These are phyloP conservation scores for Drosophila micromelanica DNA, from an alignment of 1,140 invertebrate genomes.

Conservation along the genomic window DNA sequence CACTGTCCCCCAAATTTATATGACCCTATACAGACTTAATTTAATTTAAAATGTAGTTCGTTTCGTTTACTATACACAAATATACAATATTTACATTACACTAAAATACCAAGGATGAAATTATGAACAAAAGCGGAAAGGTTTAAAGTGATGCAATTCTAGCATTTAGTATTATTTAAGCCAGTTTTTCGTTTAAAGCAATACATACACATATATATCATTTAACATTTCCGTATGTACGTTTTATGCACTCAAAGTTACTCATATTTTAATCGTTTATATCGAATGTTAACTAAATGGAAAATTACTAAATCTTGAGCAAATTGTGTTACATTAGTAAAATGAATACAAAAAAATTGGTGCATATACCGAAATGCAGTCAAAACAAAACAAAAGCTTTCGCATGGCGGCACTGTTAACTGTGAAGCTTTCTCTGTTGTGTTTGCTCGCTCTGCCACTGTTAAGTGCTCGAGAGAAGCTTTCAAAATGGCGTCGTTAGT, in stretches of 20 bases:
- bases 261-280: slow-evolving; percentile 45
- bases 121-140: slow-evolving; percentile 47
- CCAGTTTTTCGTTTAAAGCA: slow-evolving; percentile 41
- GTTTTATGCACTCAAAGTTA: slow-evolving; percentile 21
- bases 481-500: slow-evolving; percentile 53
- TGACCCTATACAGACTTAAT: slow-evolving; percentile 78
- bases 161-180: slow-evolving; percentile 59
- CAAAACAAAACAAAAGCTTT: slow-evolving; percentile 38
- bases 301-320: slow-evolving; percentile 69
- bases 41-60: slow-evolving; percentile 80
- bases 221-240: slow-evolving; percentile 1
- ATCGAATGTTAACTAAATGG: slow-evolving; percentile 36
- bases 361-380: slow-evolving; percentile 41
- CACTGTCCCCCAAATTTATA: slow-evolving; percentile 42
- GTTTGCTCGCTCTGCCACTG: not conserved
- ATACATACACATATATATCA: slow-evolving; percentile 7
- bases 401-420: slow-evolving; percentile 40
- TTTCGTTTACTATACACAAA: slow-evolving; percentile 72
- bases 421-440: slow-evolving; percentile 42
- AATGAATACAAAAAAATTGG: slow-evolving; percentile 23
- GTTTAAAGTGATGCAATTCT: slow-evolving; percentile 37
- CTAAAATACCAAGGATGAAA: slow-evolving; percentile 56
- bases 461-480: slow-evolving; percentile 38
- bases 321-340: slow-evolving; percentile 66
- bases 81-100: slow-evolving; percentile 79